These are phyloP conservation scores for Sylvilagus floridanus DNA, from an alignment of 2,797 vertebrate species.

Conservation along the genomic window DNA sequence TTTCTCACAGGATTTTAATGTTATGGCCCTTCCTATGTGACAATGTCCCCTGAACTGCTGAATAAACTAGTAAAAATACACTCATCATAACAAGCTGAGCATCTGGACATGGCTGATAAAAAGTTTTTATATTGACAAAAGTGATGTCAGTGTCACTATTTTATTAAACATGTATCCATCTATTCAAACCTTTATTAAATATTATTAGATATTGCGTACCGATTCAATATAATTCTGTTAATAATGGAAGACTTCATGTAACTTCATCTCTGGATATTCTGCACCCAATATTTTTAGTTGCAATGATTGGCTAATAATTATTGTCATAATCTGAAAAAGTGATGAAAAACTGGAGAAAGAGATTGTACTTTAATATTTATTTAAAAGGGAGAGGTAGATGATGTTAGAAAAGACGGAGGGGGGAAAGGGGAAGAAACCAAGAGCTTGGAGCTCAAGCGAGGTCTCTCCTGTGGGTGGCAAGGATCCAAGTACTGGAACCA, in stretches of 20 bases:
- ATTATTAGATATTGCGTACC: not conserved
- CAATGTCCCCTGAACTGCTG: not conserved
- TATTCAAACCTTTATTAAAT: slow-evolving; percentile 15
- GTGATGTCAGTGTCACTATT: not conserved
- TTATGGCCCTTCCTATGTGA: not conserved
- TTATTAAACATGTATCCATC: slow-evolving; percentile 14
- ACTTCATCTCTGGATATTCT: not conserved
- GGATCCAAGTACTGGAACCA: too few species aligned
- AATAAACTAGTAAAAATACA: not conserved
- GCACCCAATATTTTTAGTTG: not conserved
- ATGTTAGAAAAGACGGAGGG: too few species aligned
- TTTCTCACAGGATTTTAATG: not conserved
- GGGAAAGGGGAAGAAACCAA: too few species aligned
- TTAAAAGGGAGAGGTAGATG: too few species aligned
- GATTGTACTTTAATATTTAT: not conserved
- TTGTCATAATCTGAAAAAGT: not conserved
- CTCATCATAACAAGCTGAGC: not conserved
- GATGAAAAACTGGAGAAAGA: not conserved
- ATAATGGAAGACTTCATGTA: not conserved
- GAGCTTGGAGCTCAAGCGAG: too few species aligned
- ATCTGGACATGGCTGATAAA: not conserved
- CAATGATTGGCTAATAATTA: not conserved
- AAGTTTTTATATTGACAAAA: not conserved
- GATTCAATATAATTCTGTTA: not conserved
- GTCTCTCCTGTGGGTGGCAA: too few species aligned